Base-by-base conservation (phyloP, 2,888 invertebrate species). In the Chrysomela aeneicollis region DNA sequence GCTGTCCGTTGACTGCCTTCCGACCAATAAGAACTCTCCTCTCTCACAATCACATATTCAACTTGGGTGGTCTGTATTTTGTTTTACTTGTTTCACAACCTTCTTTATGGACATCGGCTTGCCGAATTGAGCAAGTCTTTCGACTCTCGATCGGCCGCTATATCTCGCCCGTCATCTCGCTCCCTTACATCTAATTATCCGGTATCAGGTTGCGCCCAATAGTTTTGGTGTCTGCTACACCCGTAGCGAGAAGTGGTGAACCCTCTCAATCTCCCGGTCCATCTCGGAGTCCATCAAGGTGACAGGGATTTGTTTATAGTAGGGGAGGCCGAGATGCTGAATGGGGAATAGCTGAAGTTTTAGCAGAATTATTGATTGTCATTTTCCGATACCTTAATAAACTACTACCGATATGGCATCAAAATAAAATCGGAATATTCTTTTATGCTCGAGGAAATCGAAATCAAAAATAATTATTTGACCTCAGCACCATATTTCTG, bases 1-100 rank as follows among this genome's bases (percentile, higher is more conserved):
- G 69, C 64, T 60, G 74, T 68, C 74, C 72, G 76, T 74, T 76
- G 76, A 76, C 75, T 76, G 71, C 73, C 72, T 71, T 64, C 72
- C 75, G 69, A 71, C 80, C 80, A 80, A 80, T 79, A 74, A 76
- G 77, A 73, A 71, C 71, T 66, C 67, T 72, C 73, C 69, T 70
- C 63, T 59, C 74, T 70, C 73, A 77, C 78, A 79, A 78, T 80
- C 80, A 77, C 79, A 78, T 76, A 72, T 77, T 79, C 82, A 76
- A 82, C 82, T 82, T 82, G 82, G 82, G 82, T 82, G 82, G 82
- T 81, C 82, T 73, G 75, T 77, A 80, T 81, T 82, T 82, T 82
- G 81, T 81, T 82, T 81, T 82, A 81, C 80, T 80, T 76, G 77
- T 76, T 72, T 72, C 70, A 73, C 63, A 64, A 68, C 69, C 71